Evolutionary conservation across 2,113 vertebrate species (phyloP), one percentile per base, ranked within the genome.

Genomic region (Menidia beryllina): DNA sequence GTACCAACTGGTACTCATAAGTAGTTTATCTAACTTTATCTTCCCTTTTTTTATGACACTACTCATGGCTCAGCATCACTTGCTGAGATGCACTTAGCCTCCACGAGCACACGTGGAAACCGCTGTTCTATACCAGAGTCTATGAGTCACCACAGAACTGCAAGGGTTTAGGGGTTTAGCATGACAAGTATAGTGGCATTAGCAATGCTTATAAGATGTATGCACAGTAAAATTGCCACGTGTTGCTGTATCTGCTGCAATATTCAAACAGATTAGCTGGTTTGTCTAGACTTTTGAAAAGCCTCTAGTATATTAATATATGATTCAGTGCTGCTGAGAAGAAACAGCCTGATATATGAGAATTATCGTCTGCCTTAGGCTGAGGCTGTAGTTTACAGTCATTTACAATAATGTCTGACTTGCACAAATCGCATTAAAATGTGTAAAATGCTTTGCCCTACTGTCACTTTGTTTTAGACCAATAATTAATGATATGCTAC

Each of bases 161-260:
- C 53, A 41, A 27, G 56, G 47, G 72, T 66, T 34, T 34, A 45
- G 27, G 25, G 64, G 30, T 72, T 57, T 64, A 66, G 54, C 53
- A 34, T 64, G 82, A 69, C 45, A 70, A 69, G 27, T 54, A 43
- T 58, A 34, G 19, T 41, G 13, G 23, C 45, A 62, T 73, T 50
- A 66, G 59, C 59, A 72, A 17, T 65, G 38, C 7, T 58, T 65
- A 64, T 85, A 62, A 72, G 58, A 39, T 85, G 50, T 80, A 59
- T 54, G 73, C 79, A 86, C 72, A 76, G 17, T 12, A 51, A 78
- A 70, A 69, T 53, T 30, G 17, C 21, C 68, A 82, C 83, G 79
- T 88, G 79, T 75, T 82, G 5, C 39, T 14, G 39, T 15, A 55
- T 66, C 68, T 75, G 12, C 58, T 45, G 52, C 38, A 30, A 73